Evolutionary conservation across 2,113 vertebrate species (phyloP), one percentile per base, ranked within the genome.

Genomic region (Gallinago paraguaiae): DNA sequence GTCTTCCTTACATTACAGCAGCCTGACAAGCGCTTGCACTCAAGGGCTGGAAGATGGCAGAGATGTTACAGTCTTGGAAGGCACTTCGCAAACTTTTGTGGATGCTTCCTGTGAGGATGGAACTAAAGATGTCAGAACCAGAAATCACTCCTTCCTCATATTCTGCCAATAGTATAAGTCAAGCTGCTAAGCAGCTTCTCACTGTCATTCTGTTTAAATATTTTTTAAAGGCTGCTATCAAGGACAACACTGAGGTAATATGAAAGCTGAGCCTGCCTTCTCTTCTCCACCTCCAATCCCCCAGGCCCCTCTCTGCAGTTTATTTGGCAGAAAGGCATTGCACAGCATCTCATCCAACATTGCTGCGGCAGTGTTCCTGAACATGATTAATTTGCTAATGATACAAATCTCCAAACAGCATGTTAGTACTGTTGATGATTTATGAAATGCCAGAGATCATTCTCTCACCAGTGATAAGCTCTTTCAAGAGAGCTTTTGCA

Each of bases 401-500:
- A 90, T 91, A 76, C 51, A 89, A 65, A 82, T 90, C 84, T 88
- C 86, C 76, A 88, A 82, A 68, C 85, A 96, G 92, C 74, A 46
- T 7, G n/a, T 91, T 89, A 80, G 86, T 82, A 79, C 31, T 67
- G 78, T 48, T 75, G 46, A 30, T n/a, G 81, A 86, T 96, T 96
- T 96, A 97, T 92, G 92, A 92, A 97, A 97, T 93, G 91, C 68
- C 94, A 95, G 89, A 76, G 83, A 95, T 60, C 50, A 35, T 75
- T 86, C 88, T 90, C 90, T 91, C 88, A 95, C 57, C 81, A 95
- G 69, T 0, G 15, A 92, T 87, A 92, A 95, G 80, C 67, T 85
- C 86, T 60, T 79, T 78, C 86, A 90, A 90, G n/a, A n/a, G n/a
- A n/a, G n/a, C n/a, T n/a, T 93, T 92, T 92, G 57, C 50, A 86